Percentiles rank a stretch among this genome's conserved stretches.
These are phyloP conservation scores for Copsychus sechellarum DNA, from an alignment of 2,113 vertebrate species.

Conservation along the genomic window DNA sequence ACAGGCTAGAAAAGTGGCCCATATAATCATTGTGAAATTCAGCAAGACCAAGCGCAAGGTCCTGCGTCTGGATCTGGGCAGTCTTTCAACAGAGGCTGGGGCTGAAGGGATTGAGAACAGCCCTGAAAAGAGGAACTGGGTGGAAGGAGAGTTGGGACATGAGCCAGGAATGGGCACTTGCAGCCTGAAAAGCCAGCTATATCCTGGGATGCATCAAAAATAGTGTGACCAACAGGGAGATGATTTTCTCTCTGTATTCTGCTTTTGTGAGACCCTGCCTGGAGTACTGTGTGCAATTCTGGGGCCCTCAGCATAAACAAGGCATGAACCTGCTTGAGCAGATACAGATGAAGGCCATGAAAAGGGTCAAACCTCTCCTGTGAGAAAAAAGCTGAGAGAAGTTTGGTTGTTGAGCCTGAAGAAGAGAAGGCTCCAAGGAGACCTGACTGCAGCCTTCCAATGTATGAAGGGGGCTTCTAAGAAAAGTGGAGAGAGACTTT, in stretches of 20 bases:
- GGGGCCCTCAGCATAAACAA: background rate
- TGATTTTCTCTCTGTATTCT: background rate
- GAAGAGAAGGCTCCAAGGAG: background rate
- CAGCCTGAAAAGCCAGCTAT: accelerated
- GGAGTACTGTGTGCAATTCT: background rate
- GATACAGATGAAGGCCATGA: background rate
- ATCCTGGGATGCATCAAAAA: background rate
- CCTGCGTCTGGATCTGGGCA: background rate
- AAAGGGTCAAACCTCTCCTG: background rate
- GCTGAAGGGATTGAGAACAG: background rate
- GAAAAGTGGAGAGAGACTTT: background rate
- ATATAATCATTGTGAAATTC: background rate
- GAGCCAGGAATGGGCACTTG: accelerated
- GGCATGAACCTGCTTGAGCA: background rate
- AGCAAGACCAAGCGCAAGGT: background rate
- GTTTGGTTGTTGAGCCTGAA: background rate
- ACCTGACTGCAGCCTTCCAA: background rate
- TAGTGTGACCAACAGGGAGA: background rate
- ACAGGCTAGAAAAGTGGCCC: background rate
- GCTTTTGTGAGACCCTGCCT: background rate
- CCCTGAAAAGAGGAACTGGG: background rate
- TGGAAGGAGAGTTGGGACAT: background rate
- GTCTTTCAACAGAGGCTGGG: accelerated
- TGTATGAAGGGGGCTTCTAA: background rate
- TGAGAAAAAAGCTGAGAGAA: background rate